These are phyloP conservation scores for Distichodus sexfasciatus DNA, from an alignment of 2,797 vertebrate genomes.

Conservation along the genomic window DNA sequence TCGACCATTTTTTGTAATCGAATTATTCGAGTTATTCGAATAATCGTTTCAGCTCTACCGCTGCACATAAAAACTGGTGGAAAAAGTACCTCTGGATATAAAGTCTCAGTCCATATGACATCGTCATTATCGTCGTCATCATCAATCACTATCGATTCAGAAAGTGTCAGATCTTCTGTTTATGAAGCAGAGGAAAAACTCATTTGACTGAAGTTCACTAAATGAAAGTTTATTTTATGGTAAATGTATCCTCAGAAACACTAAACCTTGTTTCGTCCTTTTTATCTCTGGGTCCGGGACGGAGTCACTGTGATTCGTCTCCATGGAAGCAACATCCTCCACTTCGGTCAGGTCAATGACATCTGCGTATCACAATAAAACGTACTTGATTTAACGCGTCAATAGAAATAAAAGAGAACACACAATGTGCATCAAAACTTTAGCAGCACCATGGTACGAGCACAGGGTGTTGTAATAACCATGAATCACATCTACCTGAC, in stretches of 20 bases:
- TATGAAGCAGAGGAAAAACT: neutral
- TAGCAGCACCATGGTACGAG: neutral
- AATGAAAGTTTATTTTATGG: neutral
- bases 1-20: no score
- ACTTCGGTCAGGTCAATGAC: constrained; percentile 54
- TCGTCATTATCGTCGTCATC: constrained; percentile 33
- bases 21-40: no score
- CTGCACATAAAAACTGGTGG: no score
- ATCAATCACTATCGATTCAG: constrained; percentile 1
- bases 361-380: constrained; percentile 49
- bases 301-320: neutral
- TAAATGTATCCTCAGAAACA: neutral
- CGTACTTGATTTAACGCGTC: neutral
- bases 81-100: constrained; percentile 20
- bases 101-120: constrained; percentile 13
- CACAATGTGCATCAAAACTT: neutral
- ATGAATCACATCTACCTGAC: constrained; percentile 11
- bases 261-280: constrained; percentile 13
- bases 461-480: neutral
- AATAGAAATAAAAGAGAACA: no score
- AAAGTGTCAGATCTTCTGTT: neutral
- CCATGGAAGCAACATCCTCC: constrained; percentile 20
- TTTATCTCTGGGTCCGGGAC: neutral
- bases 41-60: no score
- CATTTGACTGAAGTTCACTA: neutral